These are phyloP conservation scores for Eristalis tenax DNA, from an alignment of 2,888 invertebrate genomes.

Conservation along the genomic window DNA sequence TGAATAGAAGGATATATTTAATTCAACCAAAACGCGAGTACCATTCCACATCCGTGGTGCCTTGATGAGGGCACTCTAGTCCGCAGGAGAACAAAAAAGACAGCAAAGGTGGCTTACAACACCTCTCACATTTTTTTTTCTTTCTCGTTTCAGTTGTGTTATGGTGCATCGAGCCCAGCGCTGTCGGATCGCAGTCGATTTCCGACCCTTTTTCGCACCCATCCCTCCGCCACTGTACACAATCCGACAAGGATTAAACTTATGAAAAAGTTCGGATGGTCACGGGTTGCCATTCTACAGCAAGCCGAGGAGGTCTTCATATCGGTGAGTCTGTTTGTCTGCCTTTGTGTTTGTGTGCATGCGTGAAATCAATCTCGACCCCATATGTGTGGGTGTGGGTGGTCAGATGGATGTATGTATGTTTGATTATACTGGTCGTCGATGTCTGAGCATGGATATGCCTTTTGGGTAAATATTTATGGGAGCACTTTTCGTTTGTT, in stretches of 20 bases:
- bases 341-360: not conserved
- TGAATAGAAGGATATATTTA: not conserved
- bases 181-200: constrained; percentile 97
- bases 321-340: constrained; percentile 85
- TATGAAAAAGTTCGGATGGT: constrained; percentile 99
- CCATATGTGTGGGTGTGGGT: not conserved
- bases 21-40: not conserved
- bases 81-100: not conserved
- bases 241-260: constrained; percentile 98
- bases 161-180: constrained; percentile 99
- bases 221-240: constrained; percentile 99
- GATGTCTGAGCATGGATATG: constrained; percentile 26
- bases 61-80: not conserved
- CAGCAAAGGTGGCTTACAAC: not conserved
- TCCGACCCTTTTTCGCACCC: constrained; percentile 98
- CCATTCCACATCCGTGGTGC: not conserved
- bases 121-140: not conserved
- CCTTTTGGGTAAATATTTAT: constrained; percentile 61
- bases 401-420: constrained; percentile 40
- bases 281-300: constrained; percentile 97
- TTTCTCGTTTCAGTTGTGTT: constrained; percentile 90
- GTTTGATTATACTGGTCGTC: constrained; percentile 1
- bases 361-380: not conserved
- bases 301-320: constrained; percentile 99
- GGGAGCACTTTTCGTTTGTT: constrained; percentile 46